Conservation (phyloP, 2,888 invertebrate genomes). For the Coleophora flavipennella region DNA sequence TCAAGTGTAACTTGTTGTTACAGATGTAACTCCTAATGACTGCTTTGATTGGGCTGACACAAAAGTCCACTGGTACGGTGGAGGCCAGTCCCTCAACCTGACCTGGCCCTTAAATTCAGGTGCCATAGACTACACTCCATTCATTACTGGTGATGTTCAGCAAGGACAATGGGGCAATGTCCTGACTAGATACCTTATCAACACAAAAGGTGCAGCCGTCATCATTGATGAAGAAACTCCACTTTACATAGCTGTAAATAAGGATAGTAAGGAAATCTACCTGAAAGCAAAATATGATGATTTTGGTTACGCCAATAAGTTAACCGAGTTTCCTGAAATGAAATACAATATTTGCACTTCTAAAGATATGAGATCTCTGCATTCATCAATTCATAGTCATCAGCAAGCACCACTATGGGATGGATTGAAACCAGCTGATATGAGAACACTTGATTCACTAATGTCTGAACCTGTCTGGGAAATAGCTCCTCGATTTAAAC, state of each 20-base stretch:
- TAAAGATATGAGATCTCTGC: conserved; percentile 83
- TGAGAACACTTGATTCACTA: conserved; percentile 80
- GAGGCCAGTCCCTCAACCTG: conserved; percentile 84
- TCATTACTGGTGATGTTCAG: conserved; percentile 84
- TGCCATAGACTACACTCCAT: conserved; percentile 82
- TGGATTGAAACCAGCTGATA: conserved; percentile 83
- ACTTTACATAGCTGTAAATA: conserved; percentile 82
- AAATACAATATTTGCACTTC: conserved; percentile 90
- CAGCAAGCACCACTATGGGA: conserved; percentile 80
- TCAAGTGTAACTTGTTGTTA: conserved; percentile 12
- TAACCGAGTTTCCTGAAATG: conserved; percentile 79
- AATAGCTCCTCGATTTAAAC: conserved; percentile 79
- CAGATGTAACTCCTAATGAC: conserved; percentile 81
- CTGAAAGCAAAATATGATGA: conserved; percentile 84
- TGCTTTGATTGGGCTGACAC: conserved; percentile 84
- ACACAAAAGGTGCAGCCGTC: conserved; percentile 87
- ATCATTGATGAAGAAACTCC: conserved; percentile 84
- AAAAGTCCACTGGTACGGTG: conserved; percentile 86
- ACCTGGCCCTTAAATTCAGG: conserved; percentile 89
- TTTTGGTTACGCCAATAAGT: conserved; percentile 82
- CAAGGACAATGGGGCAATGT: conserved; percentile 87
- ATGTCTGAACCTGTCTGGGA: conserved; percentile 91
- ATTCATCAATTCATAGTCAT: conserved; percentile 84
- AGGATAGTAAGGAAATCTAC: conserved; percentile 79
- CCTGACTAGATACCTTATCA: conserved; percentile 87